A percentile compares a stretch with the other conserved stretches of the same genome.
Evolutionary conservation across 1,140 invertebrate genomes (phyloP).

Genomic region (Drosophila neocordata): DNA sequence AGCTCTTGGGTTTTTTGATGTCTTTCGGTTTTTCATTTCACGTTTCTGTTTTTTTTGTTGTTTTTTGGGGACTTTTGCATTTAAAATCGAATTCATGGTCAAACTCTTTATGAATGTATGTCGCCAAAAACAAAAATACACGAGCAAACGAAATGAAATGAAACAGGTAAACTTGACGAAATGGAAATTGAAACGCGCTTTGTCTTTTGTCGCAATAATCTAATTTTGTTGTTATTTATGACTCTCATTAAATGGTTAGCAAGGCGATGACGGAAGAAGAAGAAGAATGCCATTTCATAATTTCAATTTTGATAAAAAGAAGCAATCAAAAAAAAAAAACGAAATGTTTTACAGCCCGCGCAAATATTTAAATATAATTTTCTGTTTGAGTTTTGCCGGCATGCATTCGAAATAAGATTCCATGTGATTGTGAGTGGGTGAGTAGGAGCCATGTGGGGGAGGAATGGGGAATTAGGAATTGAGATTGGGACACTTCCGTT

Average conservation of each 20-base stretch:
- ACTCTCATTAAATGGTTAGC: slow-evolving; percentile 57
- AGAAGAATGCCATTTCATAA: slow-evolving; percentile 70
- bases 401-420: slow-evolving; percentile 52
- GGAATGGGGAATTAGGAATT: not conserved
- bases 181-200: slow-evolving; percentile 67
- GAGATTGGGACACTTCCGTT: slow-evolving; percentile 44
- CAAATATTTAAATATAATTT: slow-evolving; percentile 52
- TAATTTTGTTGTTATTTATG: slow-evolving; percentile 49
- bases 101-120: slow-evolving; percentile 68
- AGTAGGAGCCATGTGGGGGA: slow-evolving; percentile 13
- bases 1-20: slow-evolving; percentile 55
- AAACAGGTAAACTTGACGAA: slow-evolving; percentile 76
- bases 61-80: slow-evolving; percentile 72
- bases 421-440: slow-evolving; percentile 24
- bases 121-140: slow-evolving; percentile 58
- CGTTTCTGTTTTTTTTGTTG: slow-evolving; percentile 49
- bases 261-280: slow-evolving; percentile 9
- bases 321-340: not conserved
- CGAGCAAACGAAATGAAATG: slow-evolving; percentile 20
- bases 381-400: slow-evolving; percentile 26
- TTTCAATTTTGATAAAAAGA: slow-evolving; percentile 3
- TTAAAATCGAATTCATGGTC: slow-evolving; percentile 78
- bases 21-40: slow-evolving; percentile 67
- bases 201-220: slow-evolving; percentile 64
- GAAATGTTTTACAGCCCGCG: slow-evolving; percentile 17